Conservation (phyloP, 2,797 vertebrate genomes). For the Micrastur ruficollis region DNA sequence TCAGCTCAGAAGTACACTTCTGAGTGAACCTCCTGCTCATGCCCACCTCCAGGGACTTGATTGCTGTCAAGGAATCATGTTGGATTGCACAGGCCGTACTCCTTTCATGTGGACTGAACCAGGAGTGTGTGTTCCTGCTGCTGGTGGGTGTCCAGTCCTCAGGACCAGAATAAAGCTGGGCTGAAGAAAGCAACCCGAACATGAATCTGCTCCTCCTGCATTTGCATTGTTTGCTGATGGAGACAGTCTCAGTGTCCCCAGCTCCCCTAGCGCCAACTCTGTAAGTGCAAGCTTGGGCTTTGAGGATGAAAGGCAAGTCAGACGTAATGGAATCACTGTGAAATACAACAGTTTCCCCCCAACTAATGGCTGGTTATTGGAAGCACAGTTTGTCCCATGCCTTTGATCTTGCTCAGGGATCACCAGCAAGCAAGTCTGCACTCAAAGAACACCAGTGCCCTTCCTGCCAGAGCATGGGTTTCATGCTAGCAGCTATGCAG, state of each 20-base stretch:
- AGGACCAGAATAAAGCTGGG: neutral
- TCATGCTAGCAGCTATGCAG: neutral
- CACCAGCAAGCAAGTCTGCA: neutral
- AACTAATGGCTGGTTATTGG: neutral
- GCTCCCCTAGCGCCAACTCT: neutral
- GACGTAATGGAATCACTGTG: neutral
- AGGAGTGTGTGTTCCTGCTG: neutral
- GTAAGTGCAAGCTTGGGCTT: neutral
- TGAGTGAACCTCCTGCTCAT: neutral
- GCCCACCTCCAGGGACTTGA: neutral
- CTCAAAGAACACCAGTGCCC: neutral
- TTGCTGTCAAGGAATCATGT: neutral
- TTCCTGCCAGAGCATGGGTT: neutral
- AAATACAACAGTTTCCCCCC: neutral
- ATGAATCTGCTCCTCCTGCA: neutral
- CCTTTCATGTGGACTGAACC: neutral
- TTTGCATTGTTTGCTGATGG: neutral
- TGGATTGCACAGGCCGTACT: neutral
- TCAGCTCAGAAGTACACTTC: neutral
- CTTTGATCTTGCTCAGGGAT: neutral
- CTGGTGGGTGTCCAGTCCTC: neutral
- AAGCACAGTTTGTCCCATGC: neutral
- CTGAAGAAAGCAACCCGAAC: neutral
- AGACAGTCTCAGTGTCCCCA: neutral
- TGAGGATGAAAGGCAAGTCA: neutral